These are phyloP conservation scores for Halyomorpha halys DNA, from an alignment of 1,140 invertebrate genomes.

Conservation along the genomic window DNA sequence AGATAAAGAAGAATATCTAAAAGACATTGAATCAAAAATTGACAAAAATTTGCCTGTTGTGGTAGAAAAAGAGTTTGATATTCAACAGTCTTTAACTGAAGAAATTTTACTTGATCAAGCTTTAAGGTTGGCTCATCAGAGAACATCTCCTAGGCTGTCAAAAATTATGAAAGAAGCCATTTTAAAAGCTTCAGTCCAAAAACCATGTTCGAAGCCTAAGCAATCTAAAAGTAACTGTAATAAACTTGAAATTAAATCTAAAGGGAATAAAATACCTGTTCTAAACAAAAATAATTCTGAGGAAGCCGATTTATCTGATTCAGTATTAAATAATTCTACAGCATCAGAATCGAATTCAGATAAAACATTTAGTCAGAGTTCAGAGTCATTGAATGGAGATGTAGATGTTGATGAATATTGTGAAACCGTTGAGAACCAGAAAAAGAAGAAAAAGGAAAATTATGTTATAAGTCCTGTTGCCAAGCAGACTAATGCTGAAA, in stretches of 20 bases:
- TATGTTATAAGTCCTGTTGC: too few species aligned
- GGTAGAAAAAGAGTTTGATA: constrained; percentile 11
- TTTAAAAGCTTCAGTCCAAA: too few species aligned
- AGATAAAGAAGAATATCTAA: constrained; percentile 2
- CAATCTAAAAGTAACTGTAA: neutral
- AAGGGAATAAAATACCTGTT: neutral
- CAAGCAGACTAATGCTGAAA: too few species aligned
- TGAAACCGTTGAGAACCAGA: too few species aligned
- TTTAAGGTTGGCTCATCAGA: constrained; percentile 1
- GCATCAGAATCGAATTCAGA: too few species aligned
- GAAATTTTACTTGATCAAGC: constrained; percentile 10
- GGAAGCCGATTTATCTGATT: neutral
- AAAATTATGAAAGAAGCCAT: too few species aligned
- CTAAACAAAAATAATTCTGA: neutral
- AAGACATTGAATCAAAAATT: constrained; percentile 14
- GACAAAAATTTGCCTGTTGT: neutral
- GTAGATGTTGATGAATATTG: too few species aligned
- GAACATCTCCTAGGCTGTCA: constrained; percentile 6
- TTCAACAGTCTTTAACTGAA: constrained; percentile 12
- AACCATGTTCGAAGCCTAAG: too few species aligned
- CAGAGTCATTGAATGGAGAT: too few species aligned
- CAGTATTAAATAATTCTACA: neutral
- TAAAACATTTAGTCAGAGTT: too few species aligned
- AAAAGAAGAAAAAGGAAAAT: too few species aligned
- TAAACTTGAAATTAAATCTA: neutral